Evolutionary conservation across 1,140 invertebrate species (phyloP), one percentile per base, ranked within the genome.

Genomic region (Pseudomyrmex cubaensis): DNA sequence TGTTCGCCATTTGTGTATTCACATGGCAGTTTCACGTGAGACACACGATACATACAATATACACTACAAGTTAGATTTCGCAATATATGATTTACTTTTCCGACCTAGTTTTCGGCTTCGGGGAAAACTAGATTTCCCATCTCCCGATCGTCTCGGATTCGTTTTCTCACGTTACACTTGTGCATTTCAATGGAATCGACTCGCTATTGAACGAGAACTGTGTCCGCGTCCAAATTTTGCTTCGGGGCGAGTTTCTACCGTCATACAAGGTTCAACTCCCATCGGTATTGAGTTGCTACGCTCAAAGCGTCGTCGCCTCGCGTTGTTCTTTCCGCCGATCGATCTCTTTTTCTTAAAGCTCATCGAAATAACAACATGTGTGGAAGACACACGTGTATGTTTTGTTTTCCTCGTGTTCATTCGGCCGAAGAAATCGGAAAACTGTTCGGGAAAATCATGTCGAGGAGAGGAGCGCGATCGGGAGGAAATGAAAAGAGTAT

Each of bases 91-190:
- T n/a, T 46, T 15, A 25, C 62, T 8, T n/a, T 22, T 8, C 35
- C 17, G 10, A 25, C 12, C 35, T 61, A 56, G 25, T 77, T 67
- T 56, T 50, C 35, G 35, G 50, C 50, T 20, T 35, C 62, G 62
- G 50, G 35, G 35, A 35, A 35, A 66, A 77, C 54, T 63, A 67
- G 25, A 62, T 67, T 67, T 63, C 62, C 62, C 20, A 12, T 73
- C 54, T 62, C 44, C 15, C 35, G 35, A 70, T 84, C 64, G 61
- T 75, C 63, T 64, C 8, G 74, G 25, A 25, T 77, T 82, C 70
- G 48, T 61, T 66, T 74, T 74, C 48, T 76, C 73, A 82, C 15
- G 73, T 74, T 83, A 84, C 61, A 69, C 87, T 87, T 57, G 54
- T 54, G 63, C 10, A 72, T 15, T 22, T 35, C 22, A 52, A 35